Conservation (phyloP, 1,140 invertebrate species). For the Atopsyche davidsoni region DNA sequence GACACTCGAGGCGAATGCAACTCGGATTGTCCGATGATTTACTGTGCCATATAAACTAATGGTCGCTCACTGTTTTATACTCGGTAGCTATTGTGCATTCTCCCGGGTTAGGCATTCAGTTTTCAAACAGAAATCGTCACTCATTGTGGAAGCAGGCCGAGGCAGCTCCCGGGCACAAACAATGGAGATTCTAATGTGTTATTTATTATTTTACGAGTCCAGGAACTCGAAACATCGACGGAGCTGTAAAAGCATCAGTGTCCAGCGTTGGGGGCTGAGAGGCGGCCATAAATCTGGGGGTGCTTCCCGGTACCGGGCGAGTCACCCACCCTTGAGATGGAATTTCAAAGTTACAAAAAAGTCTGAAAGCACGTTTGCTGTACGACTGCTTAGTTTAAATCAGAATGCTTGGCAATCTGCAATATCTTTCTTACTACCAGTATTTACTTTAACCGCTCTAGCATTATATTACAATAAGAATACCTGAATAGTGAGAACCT, state of each 20-base stretch:
- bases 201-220: slow-evolving; percentile 29
- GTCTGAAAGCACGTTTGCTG: too few relatives aligned
- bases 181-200: slow-evolving; percentile 25
- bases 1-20: slow-evolving; percentile 7
- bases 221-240: slow-evolving; percentile 4
- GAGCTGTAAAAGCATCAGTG: slow-evolving; percentile 13
- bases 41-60: too few relatives aligned
- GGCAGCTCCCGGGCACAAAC: slow-evolving; percentile 21
- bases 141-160: slow-evolving; percentile 9
- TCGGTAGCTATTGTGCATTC: slow-evolving; percentile 19
- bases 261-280: slow-evolving; percentile 3
- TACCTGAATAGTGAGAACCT: too few relatives aligned
- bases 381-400: too few relatives aligned
- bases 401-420: too few relatives aligned
- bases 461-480: too few relatives aligned
- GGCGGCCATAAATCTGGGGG: slow-evolving; percentile 21
- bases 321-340: too few relatives aligned
- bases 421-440: too few relatives aligned
- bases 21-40: slow-evolving; percentile 19
- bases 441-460: too few relatives aligned
- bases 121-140: slow-evolving; percentile 17
- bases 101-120: slow-evolving; percentile 13
- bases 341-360: too few relatives aligned
- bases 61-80: slow-evolving; percentile 20
- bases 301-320: slow-evolving; percentile 25